Evolutionary conservation across 2,797 vertebrate genomes (phyloP), one percentile per base, ranked within the genome.

Genomic region (Salmo trutta): DNA sequence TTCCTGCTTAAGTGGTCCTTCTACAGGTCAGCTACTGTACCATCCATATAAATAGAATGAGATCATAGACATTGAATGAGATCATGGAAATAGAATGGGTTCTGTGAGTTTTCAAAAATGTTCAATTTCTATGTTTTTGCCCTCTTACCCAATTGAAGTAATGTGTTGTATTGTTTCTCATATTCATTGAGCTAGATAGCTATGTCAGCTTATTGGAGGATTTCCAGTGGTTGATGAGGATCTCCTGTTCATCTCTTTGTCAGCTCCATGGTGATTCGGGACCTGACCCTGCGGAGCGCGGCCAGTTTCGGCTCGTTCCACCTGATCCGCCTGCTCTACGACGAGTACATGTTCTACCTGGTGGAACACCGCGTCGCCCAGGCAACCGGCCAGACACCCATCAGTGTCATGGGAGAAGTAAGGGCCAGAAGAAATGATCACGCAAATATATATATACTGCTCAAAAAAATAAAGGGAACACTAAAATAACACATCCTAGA

Each of bases 261-360:
- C 91, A 99, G 98, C 91, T 99, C 98, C 68, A 99, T 99, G 98
- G 98, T 99, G 91, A 99, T 99, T 91, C 93, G 98, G 1, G 98
- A 99, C 92, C 92, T 99, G 85, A 99, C 98, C 74, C 91, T 99
- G 77, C 97, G 98, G 87, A 99, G 98, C 0, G 98, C 98, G 0
- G 98, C 98, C 88, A 99, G 98, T 89, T 99, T 99, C 0, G 98
- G 98, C 59, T 99, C 98, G 86, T 99, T 99, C 92, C 98, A 99
- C 92, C 94, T 99, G 82, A 99, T 99, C 88, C 96, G 98, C 70
- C 95, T 99, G 87, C 96, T 99, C 5, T 99, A 99, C 0, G 98
- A 99, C 0, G 98, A 99, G 83, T 99, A 99, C 93, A 99, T 99
- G 98, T 99, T 99, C 91, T 99, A 99, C 90, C 93, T 99, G 83